A percentile compares a stretch with the other conserved stretches of the same genome.
Conservation (phyloP, 1,140 invertebrate genomes). For the Anastrepha ludens region DNA sequence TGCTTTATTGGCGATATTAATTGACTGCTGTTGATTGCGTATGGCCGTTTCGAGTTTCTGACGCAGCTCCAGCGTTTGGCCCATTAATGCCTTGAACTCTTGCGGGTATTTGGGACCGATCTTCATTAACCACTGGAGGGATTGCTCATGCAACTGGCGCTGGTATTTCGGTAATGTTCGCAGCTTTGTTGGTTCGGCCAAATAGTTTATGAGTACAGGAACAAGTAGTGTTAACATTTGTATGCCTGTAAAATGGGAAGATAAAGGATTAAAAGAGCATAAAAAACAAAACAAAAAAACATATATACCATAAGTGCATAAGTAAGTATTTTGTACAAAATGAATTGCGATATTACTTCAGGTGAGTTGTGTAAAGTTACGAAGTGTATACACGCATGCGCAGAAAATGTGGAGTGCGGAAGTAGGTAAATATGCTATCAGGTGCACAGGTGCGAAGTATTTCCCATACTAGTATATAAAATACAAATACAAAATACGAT, state of each 20-base stretch:
- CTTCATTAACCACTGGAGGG: slow-evolving; percentile 90
- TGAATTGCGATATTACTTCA: not conserved
- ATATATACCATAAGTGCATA: no score
- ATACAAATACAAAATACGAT: no score
- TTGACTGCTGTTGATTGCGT: slow-evolving; percentile 81
- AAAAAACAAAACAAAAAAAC: not conserved
- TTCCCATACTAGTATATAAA: no score
- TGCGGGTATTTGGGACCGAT: slow-evolving; percentile 93
- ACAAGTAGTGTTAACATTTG: slow-evolving; percentile 91
- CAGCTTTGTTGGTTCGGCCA: slow-evolving; percentile 82
- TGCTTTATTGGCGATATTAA: slow-evolving; percentile 74
- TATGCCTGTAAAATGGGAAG: slow-evolving; percentile 79
- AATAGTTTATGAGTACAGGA: slow-evolving; percentile 90
- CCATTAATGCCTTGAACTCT: slow-evolving; percentile 94
- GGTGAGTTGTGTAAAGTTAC: not conserved
- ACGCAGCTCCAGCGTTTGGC: slow-evolving; percentile 85
- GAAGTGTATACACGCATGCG: not conserved
- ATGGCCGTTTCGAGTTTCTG: slow-evolving; percentile 90
- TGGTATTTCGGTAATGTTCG: slow-evolving; percentile 79
- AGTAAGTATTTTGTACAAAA: no score
- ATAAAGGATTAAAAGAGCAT: slow-evolving; percentile 53
- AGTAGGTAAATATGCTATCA: no score
- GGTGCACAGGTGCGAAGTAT: no score
- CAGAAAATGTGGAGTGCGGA: not conserved
- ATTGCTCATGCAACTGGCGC: slow-evolving; percentile 87